Evolutionary conservation across 2,888 invertebrate species (phyloP).

Genomic region (Cerastoderma edule): DNA sequence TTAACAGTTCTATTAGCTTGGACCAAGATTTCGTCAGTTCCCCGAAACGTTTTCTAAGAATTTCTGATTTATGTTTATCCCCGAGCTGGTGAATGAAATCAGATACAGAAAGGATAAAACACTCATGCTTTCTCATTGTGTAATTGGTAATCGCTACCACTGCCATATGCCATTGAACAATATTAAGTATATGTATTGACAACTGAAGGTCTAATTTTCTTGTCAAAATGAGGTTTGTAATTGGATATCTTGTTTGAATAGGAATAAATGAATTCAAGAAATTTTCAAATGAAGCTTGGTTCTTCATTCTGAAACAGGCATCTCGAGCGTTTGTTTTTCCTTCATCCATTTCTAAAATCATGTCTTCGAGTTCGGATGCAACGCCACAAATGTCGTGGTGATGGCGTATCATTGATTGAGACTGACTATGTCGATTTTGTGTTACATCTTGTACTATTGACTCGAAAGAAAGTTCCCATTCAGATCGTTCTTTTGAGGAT

Average conservation of each 20-base stretch:
- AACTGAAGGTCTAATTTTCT: slow-evolving; percentile 31
- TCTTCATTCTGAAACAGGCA: slow-evolving; percentile 35
- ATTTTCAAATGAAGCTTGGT: slow-evolving; percentile 15
- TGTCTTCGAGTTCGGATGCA: background rate
- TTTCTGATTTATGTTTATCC: slow-evolving; percentile 6
- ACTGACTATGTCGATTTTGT: slow-evolving; percentile 14
- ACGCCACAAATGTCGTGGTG: background rate
- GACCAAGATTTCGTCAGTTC: slow-evolving; percentile 24
- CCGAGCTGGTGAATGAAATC: slow-evolving; percentile 33
- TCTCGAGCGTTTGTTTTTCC: background rate
- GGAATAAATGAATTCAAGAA: slow-evolving; percentile 36
- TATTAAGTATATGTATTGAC: slow-evolving; percentile 42
- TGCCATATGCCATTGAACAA: slow-evolving; percentile 62
- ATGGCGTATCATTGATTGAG: slow-evolving; percentile 8
- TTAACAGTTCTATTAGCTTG: slow-evolving; percentile 3
- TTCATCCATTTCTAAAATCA: background rate
- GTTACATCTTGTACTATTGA: slow-evolving; percentile 6
- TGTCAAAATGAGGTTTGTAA: slow-evolving; percentile 35
- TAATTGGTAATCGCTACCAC: slow-evolving; percentile 52
- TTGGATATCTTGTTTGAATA: slow-evolving; percentile 21
- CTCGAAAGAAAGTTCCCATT: slow-evolving; percentile 32
- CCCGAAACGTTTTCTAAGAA: slow-evolving; percentile 15
- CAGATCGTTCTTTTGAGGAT: background rate
- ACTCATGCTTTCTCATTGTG: slow-evolving; percentile 53
- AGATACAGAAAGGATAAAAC: slow-evolving; percentile 44